phyloP scores from a whole-genome alignment of 1,140 invertebrate genomes.

The Brachionus paranguensis region DNA sequence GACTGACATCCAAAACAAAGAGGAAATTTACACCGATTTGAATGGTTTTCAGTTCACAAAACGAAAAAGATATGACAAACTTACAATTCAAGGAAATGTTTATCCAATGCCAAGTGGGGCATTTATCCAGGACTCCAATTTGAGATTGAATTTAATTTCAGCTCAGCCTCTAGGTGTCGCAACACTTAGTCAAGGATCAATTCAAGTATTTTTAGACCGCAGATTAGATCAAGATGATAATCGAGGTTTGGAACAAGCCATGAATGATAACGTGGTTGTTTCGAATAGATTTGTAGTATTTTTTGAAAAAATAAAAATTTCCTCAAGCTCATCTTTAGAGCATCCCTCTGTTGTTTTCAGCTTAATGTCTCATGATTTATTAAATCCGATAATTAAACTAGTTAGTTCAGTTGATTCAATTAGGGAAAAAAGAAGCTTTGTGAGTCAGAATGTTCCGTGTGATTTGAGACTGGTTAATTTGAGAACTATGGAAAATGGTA shows the following conservation, averaged over 20 bases:
- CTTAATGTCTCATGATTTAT: constrained; percentile 9
- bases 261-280: constrained; percentile 67
- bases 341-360: not conserved
- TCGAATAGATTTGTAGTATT: constrained; percentile 2
- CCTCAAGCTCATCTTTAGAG: not conserved
- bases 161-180: constrained; percentile 81
- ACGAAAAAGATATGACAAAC: constrained; percentile 72
- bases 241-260: constrained; percentile 81
- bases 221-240: constrained; percentile 86
- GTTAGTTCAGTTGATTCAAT: not conserved
- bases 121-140: constrained; percentile 74
- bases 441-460: not conserved
- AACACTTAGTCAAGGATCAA: constrained; percentile 60
- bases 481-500: not conserved
- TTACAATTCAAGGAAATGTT: constrained; percentile 89
- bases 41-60: constrained; percentile 86
- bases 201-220: constrained; percentile 65
- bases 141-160: constrained; percentile 68
- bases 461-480: constrained; percentile 36
- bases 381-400: not conserved
- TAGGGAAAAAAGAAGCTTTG: not conserved
- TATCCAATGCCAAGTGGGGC: constrained; percentile 81
- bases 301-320: not conserved
- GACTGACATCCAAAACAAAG: constrained; percentile 65
- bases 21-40: constrained; percentile 78